Evolutionary conservation across 2,888 invertebrate species (phyloP).

Genomic region (Caenorhabditis macrosperma): DNA sequence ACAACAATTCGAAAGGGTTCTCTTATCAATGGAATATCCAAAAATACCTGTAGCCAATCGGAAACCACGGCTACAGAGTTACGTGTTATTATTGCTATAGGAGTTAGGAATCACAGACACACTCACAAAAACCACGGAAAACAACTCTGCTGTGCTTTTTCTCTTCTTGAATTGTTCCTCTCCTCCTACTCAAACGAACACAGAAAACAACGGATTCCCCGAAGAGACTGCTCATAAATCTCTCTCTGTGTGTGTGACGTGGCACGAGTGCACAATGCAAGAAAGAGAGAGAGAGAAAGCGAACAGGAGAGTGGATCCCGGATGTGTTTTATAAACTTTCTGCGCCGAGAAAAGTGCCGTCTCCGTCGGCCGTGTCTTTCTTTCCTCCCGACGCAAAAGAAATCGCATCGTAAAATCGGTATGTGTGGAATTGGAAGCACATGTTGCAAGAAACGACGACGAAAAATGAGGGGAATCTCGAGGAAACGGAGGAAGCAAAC

Average conservation of each 20-base stretch:
- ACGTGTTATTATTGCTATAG: too few species aligned
- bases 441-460: slow-evolving; percentile 36
- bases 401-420: slow-evolving; percentile 51
- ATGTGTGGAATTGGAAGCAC: slow-evolving; percentile 47
- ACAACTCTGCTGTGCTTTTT: too few species aligned
- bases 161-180: too few species aligned
- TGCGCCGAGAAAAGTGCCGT: slow-evolving; percentile 23
- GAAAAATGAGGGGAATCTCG: background rate
- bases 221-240: slow-evolving; percentile 40
- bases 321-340: slow-evolving; percentile 57
- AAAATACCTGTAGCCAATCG: too few species aligned
- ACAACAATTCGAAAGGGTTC: too few species aligned
- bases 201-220: slow-evolving; percentile 11
- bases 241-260: slow-evolving; percentile 32
- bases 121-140: too few species aligned
- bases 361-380: background rate
- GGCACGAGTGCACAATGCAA: slow-evolving; percentile 3
- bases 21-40: too few species aligned
- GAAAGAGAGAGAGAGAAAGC: background rate
- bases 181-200: too few species aligned
- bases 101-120: too few species aligned
- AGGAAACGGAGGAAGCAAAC: background rate
- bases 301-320: slow-evolving; percentile 16
- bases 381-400: slow-evolving; percentile 2
- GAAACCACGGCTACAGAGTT: too few species aligned